phyloP scores from a whole-genome alignment of 2,797 vertebrate species.

The Alcedo atthis region DNA sequence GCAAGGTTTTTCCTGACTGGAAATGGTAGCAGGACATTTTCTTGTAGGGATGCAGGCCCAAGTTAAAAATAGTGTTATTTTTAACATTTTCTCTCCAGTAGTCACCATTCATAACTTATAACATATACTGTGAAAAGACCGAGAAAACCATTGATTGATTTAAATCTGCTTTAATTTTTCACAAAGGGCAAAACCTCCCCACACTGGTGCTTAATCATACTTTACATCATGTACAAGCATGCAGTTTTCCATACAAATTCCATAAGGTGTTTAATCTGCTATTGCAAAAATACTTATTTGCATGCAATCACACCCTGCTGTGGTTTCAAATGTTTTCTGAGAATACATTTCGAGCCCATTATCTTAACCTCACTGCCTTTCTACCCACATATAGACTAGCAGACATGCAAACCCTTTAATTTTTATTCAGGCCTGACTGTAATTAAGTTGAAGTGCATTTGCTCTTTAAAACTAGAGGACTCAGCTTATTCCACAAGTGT shows the following conservation, averaged over 20 bases:
- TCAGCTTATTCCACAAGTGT: background rate
- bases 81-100: background rate
- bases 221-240: slow-evolving; percentile 62
- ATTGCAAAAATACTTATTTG: slow-evolving; percentile 71
- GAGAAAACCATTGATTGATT: slow-evolving; percentile 43
- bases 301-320: slow-evolving; percentile 72
- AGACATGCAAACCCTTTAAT: slow-evolving; percentile 61
- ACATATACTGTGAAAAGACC: background rate
- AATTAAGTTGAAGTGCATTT: slow-evolving; percentile 52
- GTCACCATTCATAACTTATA: background rate
- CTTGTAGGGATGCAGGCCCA: background rate
- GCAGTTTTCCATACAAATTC: slow-evolving; percentile 62
- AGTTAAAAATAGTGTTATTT: background rate
- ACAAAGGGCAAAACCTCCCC: slow-evolving; percentile 45
- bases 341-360: slow-evolving; percentile 57
- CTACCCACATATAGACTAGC: slow-evolving; percentile 58
- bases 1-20: background rate
- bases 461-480: slow-evolving; percentile 19
- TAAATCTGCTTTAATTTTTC: slow-evolving; percentile 41
- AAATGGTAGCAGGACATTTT: background rate
- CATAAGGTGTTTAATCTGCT: slow-evolving; percentile 67
- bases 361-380: slow-evolving; percentile 70
- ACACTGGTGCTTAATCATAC: slow-evolving; percentile 50
- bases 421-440: slow-evolving; percentile 51
- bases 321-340: slow-evolving; percentile 65